These are phyloP conservation scores for Nebria ingens DNA, from an alignment of 1,140 invertebrate genomes.

Conservation along the genomic window DNA sequence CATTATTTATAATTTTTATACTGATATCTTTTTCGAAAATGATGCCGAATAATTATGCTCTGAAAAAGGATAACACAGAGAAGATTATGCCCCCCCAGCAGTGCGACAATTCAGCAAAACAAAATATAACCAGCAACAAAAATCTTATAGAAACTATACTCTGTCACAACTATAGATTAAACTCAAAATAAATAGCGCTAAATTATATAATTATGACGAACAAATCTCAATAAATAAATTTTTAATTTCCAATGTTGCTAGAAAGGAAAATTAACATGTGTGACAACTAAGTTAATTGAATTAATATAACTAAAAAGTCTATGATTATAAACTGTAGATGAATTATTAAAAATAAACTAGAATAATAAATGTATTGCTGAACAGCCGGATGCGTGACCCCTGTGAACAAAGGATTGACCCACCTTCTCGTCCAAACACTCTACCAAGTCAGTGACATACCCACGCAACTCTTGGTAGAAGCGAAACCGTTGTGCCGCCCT, in stretches of 20 bases:
- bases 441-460: slow-evolving; percentile 92
- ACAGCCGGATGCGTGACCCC: not conserved
- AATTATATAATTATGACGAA: too few relatives aligned
- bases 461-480: slow-evolving; percentile 91
- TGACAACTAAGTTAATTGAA: too few relatives aligned
- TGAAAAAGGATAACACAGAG: slow-evolving; percentile 31
- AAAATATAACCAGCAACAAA: not conserved
- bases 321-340: too few relatives aligned
- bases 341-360: not conserved
- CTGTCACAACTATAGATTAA: too few relatives aligned
- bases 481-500: slow-evolving; percentile 66
- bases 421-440: slow-evolving; percentile 93
- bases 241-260: too few relatives aligned
- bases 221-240: too few relatives aligned
- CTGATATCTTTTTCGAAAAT: too few relatives aligned
- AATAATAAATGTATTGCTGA: slow-evolving; percentile 15
- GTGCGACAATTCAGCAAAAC: slow-evolving; percentile 13
- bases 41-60: too few relatives aligned
- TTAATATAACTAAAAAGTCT: not conserved
- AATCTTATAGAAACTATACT: too few relatives aligned
- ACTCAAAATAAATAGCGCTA: too few relatives aligned
- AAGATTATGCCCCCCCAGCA: slow-evolving; percentile 37
- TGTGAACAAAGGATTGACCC: slow-evolving; percentile 33
- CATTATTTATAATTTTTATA: too few relatives aligned
- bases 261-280: too few relatives aligned